phyloP scores from a whole-genome alignment of 2,113 vertebrate species.

The Actenoides lindsayi region DNA sequence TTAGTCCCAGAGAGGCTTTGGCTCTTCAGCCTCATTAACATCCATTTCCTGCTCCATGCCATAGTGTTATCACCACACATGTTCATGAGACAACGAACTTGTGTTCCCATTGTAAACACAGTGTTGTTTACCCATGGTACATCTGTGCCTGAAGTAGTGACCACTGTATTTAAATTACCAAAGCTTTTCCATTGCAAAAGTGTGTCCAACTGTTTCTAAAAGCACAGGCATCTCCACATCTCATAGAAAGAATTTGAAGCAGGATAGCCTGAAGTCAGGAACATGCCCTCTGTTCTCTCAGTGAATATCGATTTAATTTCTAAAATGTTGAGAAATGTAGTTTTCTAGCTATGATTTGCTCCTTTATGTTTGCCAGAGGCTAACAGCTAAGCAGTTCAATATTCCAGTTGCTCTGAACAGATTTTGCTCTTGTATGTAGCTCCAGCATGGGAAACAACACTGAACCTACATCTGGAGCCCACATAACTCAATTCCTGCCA shows the following conservation, averaged over 20 bases:
- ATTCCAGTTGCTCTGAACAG: background rate
- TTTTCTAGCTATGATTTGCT: slow-evolving; percentile 14
- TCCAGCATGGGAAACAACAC: background rate
- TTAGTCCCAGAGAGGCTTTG: slow-evolving; percentile 13
- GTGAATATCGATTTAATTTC: background rate
- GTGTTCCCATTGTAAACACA: slow-evolving; percentile 11
- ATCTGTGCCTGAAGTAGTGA: background rate
- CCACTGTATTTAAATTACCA: background rate
- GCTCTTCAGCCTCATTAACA: slow-evolving; percentile 38
- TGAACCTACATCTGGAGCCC: slow-evolving; percentile 31
- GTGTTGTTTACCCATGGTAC: background rate
- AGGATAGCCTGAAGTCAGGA: background rate
- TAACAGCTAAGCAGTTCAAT: slow-evolving; percentile 5
- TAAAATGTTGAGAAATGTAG: slow-evolving; percentile 12
- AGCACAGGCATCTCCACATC: background rate
- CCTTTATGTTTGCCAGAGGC: background rate
- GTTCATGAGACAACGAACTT: background rate
- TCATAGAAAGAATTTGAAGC: background rate
- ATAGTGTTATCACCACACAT: background rate
- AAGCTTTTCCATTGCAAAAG: background rate
- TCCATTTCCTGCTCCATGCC: slow-evolving; percentile 16
- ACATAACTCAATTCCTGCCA: background rate
- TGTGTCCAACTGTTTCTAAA: background rate
- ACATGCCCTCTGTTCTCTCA: background rate
- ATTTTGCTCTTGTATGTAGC: slow-evolving; percentile 1